A percentile compares a stretch with the other conserved stretches of the same genome.
phyloP scores from a whole-genome alignment of 2,113 vertebrate species.

The Chaetorhynchus papuensis region DNA sequence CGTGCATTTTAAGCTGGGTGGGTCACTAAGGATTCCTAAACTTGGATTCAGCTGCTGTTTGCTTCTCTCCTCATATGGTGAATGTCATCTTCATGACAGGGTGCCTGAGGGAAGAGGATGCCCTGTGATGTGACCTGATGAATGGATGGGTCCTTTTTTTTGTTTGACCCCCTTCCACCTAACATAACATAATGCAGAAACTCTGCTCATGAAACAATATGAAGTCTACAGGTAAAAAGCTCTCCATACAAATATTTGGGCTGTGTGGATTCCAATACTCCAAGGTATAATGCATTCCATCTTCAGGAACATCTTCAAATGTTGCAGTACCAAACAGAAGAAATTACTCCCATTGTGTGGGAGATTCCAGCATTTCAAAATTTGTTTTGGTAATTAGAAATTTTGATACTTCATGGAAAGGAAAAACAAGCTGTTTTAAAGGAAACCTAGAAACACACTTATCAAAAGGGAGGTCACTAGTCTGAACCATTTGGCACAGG shows the following conservation, averaged over 20 bases:
- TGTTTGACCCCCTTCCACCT: not conserved
- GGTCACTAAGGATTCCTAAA: not conserved
- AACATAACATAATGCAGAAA: not conserved
- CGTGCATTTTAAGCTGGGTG: not conserved
- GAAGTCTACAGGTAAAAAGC: not conserved
- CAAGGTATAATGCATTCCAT: not conserved
- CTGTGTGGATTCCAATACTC: not conserved
- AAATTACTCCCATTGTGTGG: not conserved
- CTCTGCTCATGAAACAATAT: not conserved
- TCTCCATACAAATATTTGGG: not conserved
- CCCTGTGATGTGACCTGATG: not conserved
- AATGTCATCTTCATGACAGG: not conserved
- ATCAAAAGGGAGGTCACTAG: not conserved
- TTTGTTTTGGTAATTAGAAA: not conserved
- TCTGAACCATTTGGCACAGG: constrained; percentile 27
- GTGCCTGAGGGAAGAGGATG: not conserved
- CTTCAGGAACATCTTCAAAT: not conserved
- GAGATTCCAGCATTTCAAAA: not conserved
- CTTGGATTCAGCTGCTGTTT: not conserved
- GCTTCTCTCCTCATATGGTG: not conserved
- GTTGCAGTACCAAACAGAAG: not conserved
- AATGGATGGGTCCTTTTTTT: not conserved
- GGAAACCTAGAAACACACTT: not conserved
- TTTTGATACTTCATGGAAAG: not conserved
- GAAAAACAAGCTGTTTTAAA: not conserved